Conservation (phyloP, 2,888 invertebrate species). For the Macropis europaea region DNA sequence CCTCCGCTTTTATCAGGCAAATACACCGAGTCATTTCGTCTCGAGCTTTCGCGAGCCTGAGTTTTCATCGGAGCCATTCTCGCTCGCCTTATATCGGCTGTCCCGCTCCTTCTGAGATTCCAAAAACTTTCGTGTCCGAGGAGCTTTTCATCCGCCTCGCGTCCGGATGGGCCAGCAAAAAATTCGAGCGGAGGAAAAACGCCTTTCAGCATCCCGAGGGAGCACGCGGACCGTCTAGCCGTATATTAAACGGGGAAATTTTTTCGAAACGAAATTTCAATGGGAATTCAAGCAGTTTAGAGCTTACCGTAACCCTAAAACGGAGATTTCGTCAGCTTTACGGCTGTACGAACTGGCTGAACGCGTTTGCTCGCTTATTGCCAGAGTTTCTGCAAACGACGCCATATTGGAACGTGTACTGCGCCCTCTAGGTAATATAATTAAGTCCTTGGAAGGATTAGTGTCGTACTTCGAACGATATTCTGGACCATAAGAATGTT, state of each 20-base stretch:
- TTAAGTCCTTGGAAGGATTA: too few relatives aligned
- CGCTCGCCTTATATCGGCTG: not conserved
- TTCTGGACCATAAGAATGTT: too few relatives aligned
- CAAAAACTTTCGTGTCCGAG: slow-evolving; percentile 21
- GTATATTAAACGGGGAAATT: too few relatives aligned
- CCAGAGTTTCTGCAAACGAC: too few relatives aligned
- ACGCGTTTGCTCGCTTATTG: too few relatives aligned
- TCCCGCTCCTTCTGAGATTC: slow-evolving; percentile 7
- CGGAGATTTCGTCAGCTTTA: not conserved
- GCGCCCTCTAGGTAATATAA: too few relatives aligned
- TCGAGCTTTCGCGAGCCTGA: not conserved
- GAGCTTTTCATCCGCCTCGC: not conserved
- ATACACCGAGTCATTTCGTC: not conserved
- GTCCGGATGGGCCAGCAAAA: not conserved
- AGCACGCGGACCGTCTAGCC: not conserved
- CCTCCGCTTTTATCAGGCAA: slow-evolving; percentile 28
- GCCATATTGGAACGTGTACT: too few relatives aligned
- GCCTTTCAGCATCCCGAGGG: not conserved
- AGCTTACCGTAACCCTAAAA: not conserved
- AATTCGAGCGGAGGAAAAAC: not conserved
- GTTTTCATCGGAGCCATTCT: slow-evolving; percentile 22
- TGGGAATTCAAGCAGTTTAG: not conserved
- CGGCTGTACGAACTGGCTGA: not conserved
- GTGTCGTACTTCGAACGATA: too few relatives aligned
- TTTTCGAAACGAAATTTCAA: not conserved